A percentile compares a stretch with the other conserved stretches of the same genome.
Conservation (phyloP, 30 jellyfish, hydroid and myxozoan genomes). For the Catostylus mosaicus region DNA sequence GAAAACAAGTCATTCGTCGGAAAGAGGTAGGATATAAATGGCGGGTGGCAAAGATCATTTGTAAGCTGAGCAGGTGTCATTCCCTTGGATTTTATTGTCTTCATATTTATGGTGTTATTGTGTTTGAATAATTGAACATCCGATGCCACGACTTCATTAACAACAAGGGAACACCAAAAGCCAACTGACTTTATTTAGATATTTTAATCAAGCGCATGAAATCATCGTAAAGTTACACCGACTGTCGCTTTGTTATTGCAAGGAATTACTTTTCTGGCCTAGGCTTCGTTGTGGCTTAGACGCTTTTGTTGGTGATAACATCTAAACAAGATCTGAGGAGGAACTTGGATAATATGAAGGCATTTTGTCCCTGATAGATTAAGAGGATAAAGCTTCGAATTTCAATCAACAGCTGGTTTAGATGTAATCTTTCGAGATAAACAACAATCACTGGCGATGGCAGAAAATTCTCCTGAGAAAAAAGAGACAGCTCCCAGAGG, state of each 20-base stretch:
- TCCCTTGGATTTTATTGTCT: background rate
- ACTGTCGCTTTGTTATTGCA: background rate
- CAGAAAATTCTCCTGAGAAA: slow-evolving; percentile 51
- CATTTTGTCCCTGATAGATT: background rate
- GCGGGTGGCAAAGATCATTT: background rate
- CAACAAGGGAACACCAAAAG: background rate
- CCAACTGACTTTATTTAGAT: background rate
- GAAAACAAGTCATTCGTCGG: background rate
- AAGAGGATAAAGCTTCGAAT: background rate
- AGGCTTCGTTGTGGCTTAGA: too few species aligned
- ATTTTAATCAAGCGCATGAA: background rate
- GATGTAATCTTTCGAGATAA: background rate
- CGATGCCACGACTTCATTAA: slow-evolving; percentile 65
- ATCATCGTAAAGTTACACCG: background rate
- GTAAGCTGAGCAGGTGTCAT: slow-evolving; percentile 48
- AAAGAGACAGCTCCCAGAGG: slow-evolving; percentile 81
- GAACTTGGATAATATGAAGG: background rate
- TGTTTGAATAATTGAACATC: slow-evolving; percentile 60
- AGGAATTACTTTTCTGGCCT: background rate
- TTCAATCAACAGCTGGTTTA: background rate
- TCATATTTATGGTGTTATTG: slow-evolving; percentile 9
- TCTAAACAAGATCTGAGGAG: background rate
- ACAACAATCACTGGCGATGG: slow-evolving; percentile 17
- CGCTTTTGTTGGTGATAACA: background rate
- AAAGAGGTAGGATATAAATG: background rate